Percentiles rank a stretch among this genome's conserved stretches.
phyloP scores from a whole-genome alignment of 2,888 invertebrate genomes.

The Bugulina stolonifera region DNA sequence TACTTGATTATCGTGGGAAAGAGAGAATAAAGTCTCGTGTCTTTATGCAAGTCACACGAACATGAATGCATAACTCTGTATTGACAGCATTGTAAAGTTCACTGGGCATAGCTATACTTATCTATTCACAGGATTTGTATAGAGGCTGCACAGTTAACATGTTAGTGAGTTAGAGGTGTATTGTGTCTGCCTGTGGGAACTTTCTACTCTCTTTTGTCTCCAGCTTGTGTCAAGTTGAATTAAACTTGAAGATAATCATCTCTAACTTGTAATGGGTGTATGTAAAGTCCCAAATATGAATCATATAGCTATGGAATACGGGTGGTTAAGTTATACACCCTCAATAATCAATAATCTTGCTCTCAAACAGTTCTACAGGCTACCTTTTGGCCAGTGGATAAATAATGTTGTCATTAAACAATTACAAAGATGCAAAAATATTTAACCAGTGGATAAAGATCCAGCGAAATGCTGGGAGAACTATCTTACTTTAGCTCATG shows the following conservation, averaged over 20 bases:
- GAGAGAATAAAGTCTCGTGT: neutral
- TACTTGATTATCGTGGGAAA: constrained; percentile 17
- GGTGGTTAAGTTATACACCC: too few relatives aligned
- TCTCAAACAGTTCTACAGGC: too few relatives aligned
- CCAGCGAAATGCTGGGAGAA: too few relatives aligned
- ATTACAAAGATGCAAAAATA: too few relatives aligned
- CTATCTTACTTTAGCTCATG: too few relatives aligned
- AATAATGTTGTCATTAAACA: too few relatives aligned
- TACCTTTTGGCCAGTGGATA: too few relatives aligned
- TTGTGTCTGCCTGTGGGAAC: constrained; percentile 2
- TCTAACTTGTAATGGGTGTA: neutral
- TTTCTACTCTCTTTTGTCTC: neutral
- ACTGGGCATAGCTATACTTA: neutral
- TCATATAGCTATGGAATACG: too few relatives aligned
- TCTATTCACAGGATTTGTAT: neutral
- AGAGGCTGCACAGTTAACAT: constrained; percentile 17
- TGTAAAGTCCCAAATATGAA: neutral
- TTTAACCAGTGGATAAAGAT: too few relatives aligned
- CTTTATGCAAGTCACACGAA: neutral
- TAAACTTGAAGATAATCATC: neutral
- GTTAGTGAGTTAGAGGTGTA: neutral
- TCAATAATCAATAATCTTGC: too few relatives aligned
- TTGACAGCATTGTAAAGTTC: neutral
- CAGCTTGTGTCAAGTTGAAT: constrained; percentile 3
- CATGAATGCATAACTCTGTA: neutral